Percentiles rank a stretch among this genome's conserved stretches.
Evolutionary conservation across 1,140 invertebrate genomes (phyloP).

Genomic region (Apis dorsata): DNA sequence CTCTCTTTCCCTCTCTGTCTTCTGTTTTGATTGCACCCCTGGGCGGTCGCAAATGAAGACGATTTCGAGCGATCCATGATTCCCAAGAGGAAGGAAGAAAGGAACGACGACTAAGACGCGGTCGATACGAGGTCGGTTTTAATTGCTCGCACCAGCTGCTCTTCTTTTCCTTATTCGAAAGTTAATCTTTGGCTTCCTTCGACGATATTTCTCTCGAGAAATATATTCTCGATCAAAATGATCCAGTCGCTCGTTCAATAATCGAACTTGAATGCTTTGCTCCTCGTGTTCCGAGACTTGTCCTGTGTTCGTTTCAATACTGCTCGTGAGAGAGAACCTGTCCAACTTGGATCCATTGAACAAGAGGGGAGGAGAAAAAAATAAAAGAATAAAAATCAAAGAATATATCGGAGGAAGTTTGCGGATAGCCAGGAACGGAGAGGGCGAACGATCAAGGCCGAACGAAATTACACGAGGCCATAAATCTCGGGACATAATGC

Average conservation of each 20-base stretch:
- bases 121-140: not conserved
- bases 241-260: no score
- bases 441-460: constrained; percentile 12
- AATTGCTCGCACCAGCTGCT: not conserved
- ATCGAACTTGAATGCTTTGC: no score
- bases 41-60: not conserved
- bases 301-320: no score
- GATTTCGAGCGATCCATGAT: not conserved
- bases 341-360: no score
- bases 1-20: constrained; percentile 34
- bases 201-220: not conserved
- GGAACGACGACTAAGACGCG: not conserved
- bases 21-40: constrained; percentile 33
- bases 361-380: no score
- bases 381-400: no score
- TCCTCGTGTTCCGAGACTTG: no score
- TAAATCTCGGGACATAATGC: constrained; percentile 74
- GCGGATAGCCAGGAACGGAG: not conserved
- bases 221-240: not conserved
- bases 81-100: not conserved
- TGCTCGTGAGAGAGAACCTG: no score
- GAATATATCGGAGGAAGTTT: not conserved
- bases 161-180: not conserved
- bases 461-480: constrained; percentile 69
- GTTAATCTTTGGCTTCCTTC: not conserved